Evolutionary conservation across 2,797 vertebrate species (phyloP).

Genomic region (Leptatherina wallacei): DNA sequence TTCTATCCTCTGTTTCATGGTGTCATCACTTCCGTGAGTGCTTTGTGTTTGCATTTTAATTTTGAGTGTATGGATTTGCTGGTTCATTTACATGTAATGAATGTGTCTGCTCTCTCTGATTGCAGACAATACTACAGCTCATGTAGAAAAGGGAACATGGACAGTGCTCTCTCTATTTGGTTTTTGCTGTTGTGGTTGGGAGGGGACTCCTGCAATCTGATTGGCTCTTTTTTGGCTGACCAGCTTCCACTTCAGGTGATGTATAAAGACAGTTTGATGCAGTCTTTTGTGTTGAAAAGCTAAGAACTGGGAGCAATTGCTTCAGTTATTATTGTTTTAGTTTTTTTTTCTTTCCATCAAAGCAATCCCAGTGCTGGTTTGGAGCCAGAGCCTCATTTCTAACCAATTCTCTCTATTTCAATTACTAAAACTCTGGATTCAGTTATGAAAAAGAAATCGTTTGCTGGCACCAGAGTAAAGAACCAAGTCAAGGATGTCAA

Average conservation of each 20-base stretch:
- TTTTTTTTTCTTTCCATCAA: no score
- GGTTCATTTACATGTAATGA: no score
- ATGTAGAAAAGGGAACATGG: slow-evolving; percentile 91
- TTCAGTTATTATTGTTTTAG: no score
- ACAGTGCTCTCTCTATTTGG: slow-evolving; percentile 93
- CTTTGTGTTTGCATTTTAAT: neutral
- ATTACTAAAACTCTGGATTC: neutral
- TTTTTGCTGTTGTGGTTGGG: slow-evolving; percentile 94
- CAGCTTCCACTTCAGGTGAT: slow-evolving; percentile 95
- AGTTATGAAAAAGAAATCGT: neutral
- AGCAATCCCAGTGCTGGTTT: no score
- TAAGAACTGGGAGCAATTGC: no score
- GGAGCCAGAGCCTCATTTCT: neutral
- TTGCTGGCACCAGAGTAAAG: neutral
- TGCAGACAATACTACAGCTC: slow-evolving; percentile 92
- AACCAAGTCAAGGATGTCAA: neutral
- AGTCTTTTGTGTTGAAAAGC: neutral
- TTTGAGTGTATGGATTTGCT: neutral
- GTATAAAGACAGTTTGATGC: neutral
- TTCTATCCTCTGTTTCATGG: slow-evolving; percentile 92
- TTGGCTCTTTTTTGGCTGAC: slow-evolving; percentile 92
- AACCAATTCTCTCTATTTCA: neutral
- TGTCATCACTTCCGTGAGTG: slow-evolving; percentile 92
- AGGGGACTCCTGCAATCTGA: slow-evolving; percentile 92
- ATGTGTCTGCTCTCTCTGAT: neutral